Base-by-base conservation (phyloP, 2,888 invertebrate species). In the Alsophila aescularia region DNA sequence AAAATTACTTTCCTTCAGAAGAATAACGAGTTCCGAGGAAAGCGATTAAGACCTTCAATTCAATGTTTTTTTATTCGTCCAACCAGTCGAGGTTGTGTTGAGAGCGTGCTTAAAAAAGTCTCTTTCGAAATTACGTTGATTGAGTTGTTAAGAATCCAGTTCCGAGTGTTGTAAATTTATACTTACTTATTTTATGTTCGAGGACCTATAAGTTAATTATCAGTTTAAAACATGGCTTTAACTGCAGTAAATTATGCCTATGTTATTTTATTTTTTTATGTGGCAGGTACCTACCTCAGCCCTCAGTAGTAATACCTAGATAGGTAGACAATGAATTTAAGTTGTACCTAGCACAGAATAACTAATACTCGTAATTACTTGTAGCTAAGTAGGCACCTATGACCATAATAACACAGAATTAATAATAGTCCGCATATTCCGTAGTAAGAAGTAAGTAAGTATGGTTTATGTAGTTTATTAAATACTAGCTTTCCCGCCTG, bases 121-220 rank as follows among this genome's bases (percentile, higher is more conserved):
- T 81, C 84, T 86, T 84, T 85, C 81, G 82, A 85, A 86, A 84
- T 79, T 83, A 82, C 84, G 83, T 83, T 88, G 88, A 88, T 89
- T 89, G 87, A 89, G 89, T 86, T 87, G 87, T 88, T 86, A 87
- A 81, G 10, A 81, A 73, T 73, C 62, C 72, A 73, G 72, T 69
- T 70, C 66, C 58, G 70, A 65, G 67, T 66, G 69, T 67, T 66
- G 64, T 67, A 43, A 45, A 29, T 29, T 2, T 27, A 9, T 2
- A 27, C 7, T 9, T 52, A 16, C 32, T 44, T 24, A 34, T 48
- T 48, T 47, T 40, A 34, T 24, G 31, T 48, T 48, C 18, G 24
- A 39, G 42, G 51, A 54, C 31, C 13, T 42, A 32, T 42, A 42
- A n/a, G 27, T 31, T 42, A 5, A 42, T 42, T 31, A 31, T 10